phyloP scores from a whole-genome alignment of 1,140 invertebrate genomes.

The Leptopilina clavipes region DNA sequence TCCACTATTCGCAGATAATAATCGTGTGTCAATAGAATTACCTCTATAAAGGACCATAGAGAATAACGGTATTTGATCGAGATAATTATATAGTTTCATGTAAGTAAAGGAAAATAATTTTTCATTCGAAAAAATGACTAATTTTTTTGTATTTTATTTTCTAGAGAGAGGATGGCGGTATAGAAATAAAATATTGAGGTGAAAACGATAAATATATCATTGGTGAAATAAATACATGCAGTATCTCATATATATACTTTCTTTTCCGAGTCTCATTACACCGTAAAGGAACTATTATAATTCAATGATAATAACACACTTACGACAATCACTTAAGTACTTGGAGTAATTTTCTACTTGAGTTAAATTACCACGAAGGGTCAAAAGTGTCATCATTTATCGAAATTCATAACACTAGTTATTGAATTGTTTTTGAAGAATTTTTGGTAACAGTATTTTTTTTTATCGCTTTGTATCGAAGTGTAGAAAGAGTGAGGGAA shows the following conservation, averaged over 20 bases:
- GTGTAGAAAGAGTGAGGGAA: too few relatives aligned
- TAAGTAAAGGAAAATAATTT: neutral
- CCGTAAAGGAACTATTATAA: slow-evolving; percentile 17
- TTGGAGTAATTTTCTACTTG: neutral
- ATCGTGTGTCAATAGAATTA: neutral
- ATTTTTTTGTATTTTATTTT: neutral
- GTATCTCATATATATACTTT: neutral
- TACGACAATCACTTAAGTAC: slow-evolving; percentile 27
- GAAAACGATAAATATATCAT: neutral
- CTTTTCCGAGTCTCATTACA: slow-evolving; percentile 7
- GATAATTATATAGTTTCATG: neutral
- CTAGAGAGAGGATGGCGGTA: neutral
- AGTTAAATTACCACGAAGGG: neutral
- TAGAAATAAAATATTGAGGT: neutral
- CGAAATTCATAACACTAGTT: neutral
- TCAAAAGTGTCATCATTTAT: slow-evolving; percentile 14
- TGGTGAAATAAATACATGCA: too few relatives aligned
- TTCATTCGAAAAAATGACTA: neutral
- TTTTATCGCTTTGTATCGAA: neutral
- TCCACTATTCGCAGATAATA: slow-evolving; percentile 17
- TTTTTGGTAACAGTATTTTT: too few relatives aligned
- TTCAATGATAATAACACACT: slow-evolving; percentile 21
- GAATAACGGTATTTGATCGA: neutral
- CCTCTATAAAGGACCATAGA: neutral
- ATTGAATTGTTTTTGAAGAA: neutral